These are phyloP conservation scores for Patagioenas fasciata DNA, from an alignment of 2,113 vertebrate genomes.

Conservation along the genomic window DNA sequence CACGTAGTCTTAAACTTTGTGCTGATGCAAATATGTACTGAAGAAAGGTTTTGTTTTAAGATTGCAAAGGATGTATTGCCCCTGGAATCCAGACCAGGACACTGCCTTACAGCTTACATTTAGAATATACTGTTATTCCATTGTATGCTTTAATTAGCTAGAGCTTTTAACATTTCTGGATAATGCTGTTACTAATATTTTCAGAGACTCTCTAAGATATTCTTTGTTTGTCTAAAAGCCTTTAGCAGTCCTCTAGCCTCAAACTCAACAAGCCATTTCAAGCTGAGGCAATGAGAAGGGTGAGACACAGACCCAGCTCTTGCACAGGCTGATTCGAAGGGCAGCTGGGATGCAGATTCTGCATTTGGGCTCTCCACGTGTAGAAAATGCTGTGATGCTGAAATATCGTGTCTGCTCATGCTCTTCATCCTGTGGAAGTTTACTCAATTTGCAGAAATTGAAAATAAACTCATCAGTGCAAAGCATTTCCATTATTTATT, in stretches of 20 bases:
- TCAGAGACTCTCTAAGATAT: background rate
- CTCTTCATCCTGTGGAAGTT: background rate
- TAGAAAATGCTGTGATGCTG: background rate
- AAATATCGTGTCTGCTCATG: too few relatives aligned
- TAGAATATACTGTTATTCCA: background rate
- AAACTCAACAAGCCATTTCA: rapidly evolving
- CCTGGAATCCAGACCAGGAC: background rate
- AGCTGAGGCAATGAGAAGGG: background rate
- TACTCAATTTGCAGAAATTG: background rate
- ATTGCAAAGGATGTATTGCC: background rate
- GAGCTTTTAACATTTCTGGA: background rate
- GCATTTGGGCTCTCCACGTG: rapidly evolving
- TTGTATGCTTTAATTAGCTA: background rate
- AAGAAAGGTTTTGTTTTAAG: background rate
- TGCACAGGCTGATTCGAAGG: background rate
- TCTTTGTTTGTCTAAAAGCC: background rate
- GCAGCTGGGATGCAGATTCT: background rate
- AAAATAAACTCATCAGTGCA: background rate
- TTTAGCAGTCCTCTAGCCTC: background rate
- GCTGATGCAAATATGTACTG: background rate
- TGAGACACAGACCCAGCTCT: background rate
- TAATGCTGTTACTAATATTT: background rate
- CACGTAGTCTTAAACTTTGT: background rate
- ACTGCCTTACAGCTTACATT: background rate
- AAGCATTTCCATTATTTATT: background rate